Conservation (phyloP, 2,888 invertebrate species). For the Paralinhomoeus sp. region DNA sequence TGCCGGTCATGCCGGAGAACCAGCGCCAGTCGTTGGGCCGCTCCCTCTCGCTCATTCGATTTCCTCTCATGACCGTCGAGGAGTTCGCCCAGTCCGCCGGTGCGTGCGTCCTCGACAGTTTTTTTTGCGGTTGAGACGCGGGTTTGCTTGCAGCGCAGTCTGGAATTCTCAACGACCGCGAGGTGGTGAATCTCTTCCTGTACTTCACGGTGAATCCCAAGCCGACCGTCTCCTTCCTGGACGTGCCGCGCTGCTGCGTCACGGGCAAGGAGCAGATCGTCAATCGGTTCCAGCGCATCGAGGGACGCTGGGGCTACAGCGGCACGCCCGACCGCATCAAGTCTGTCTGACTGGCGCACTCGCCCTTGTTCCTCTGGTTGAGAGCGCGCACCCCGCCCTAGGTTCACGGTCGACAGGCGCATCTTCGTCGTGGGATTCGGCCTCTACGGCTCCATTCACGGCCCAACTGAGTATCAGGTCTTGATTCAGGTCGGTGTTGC, state of each 20-base stretch:
- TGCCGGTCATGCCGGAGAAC: slow-evolving; percentile 43
- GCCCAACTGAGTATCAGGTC: slow-evolving; percentile 49
- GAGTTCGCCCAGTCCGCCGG: slow-evolving; percentile 46
- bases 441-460: slow-evolving; percentile 56
- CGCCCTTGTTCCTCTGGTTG: neutral
- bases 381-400: slow-evolving; percentile 19
- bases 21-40: slow-evolving; percentile 45
- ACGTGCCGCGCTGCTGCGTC: slow-evolving; percentile 42
- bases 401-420: slow-evolving; percentile 53
- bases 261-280: slow-evolving; percentile 45
- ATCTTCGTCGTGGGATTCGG: slow-evolving; percentile 64
- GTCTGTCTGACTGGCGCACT: slow-evolving; percentile 28
- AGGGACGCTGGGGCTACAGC: slow-evolving; percentile 59
- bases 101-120: neutral
- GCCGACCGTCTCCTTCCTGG: slow-evolving; percentile 41
- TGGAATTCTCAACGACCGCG: slow-evolving; percentile 48
- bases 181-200: slow-evolving; percentile 44
- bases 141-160: slow-evolving; percentile 32
- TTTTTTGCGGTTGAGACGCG: neutral
- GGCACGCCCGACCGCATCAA: slow-evolving; percentile 56
- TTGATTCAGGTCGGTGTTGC: slow-evolving; percentile 45
- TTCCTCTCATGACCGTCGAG: slow-evolving; percentile 60
- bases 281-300: slow-evolving; percentile 46
- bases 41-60: slow-evolving; percentile 48
- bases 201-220: slow-evolving; percentile 44